Percentiles rank a stretch among this genome's conserved stretches.
These are phyloP conservation scores for Leptinotarsa defecta DNA, from an alignment of 1,140 invertebrate species.

Conservation along the genomic window DNA sequence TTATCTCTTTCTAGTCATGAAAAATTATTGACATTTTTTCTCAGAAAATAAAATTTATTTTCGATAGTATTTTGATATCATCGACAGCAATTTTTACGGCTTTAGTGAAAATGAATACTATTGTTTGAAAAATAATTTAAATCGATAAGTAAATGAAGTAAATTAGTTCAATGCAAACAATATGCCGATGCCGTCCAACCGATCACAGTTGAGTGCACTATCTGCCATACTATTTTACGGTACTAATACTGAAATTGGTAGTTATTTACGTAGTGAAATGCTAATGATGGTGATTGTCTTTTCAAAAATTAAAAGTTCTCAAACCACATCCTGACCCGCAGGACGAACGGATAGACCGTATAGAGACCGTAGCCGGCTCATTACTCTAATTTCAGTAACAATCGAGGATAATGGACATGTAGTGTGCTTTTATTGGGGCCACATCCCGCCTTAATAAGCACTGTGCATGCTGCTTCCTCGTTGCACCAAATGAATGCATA, in stretches of 20 bases:
- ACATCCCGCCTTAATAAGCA: constrained; percentile 46
- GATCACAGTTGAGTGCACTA: background rate
- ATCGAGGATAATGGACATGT: constrained; percentile 43
- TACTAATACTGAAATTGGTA: constrained; percentile 37
- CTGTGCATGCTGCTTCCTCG: constrained; percentile 40
- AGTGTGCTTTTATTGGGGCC: constrained; percentile 45
- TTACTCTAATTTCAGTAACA: constrained; percentile 45
- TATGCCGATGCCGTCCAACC: background rate
- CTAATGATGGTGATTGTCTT: constrained; percentile 36
- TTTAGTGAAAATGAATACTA: no score
- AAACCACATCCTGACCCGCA: constrained; percentile 37
- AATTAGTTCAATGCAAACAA: background rate
- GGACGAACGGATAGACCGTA: constrained; percentile 29
- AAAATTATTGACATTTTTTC: no score
- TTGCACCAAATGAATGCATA: constrained; percentile 42
- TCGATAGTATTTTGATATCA: no score
- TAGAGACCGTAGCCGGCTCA: constrained; percentile 34
- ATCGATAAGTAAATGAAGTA: no score
- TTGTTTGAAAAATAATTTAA: no score
- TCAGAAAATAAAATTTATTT: no score
- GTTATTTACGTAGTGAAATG: constrained; percentile 35
- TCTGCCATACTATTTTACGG: constrained; percentile 31
- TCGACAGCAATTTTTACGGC: no score
- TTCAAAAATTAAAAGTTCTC: constrained; percentile 35
- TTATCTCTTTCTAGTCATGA: no score